These are phyloP conservation scores for Eurystomus gularis DNA, from an alignment of 2,113 vertebrate species.

Conservation along the genomic window DNA sequence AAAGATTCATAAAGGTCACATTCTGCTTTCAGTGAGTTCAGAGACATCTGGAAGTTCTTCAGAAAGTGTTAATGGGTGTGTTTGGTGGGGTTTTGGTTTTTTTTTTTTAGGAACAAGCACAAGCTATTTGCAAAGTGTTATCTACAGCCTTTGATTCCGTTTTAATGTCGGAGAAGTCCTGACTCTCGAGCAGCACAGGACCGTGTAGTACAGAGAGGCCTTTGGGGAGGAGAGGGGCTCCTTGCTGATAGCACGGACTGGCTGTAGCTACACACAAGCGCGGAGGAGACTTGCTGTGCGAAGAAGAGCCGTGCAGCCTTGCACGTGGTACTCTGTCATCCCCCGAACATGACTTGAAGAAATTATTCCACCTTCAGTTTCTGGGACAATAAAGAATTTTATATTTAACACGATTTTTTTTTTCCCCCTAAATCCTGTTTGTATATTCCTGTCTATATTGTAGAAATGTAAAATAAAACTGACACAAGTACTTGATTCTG, in stretches of 20 bases:
- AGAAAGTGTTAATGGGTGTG: not conserved
- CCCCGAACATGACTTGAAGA: not conserved
- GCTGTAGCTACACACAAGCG: not conserved
- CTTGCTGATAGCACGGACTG: not conserved
- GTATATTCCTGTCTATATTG: conserved; percentile 26
- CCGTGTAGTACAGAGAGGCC: not conserved
- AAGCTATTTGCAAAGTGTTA: conserved; percentile 94
- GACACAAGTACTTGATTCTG: not conserved
- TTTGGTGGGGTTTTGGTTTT: not conserved
- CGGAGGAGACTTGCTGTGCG: not conserved
- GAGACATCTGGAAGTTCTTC: not conserved
- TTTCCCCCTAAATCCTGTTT: not conserved
- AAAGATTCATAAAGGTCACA: not conserved
- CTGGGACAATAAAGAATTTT: conserved; percentile 1
- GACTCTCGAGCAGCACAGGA: conserved; percentile 27
- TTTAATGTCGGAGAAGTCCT: conserved; percentile 87
- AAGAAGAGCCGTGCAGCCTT: not conserved
- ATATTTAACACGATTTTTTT: not conserved
- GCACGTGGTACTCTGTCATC: conserved; percentile 16
- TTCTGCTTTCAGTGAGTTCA: not conserved
- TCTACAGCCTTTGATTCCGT: conserved; percentile 92
- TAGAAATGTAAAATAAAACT: conserved; percentile 56
- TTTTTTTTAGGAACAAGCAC: conserved; percentile 86
- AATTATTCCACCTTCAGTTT: not conserved
- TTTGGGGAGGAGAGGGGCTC: not conserved